phyloP scores from a whole-genome alignment of 2,888 invertebrate species.

The Melanostoma mellinum region DNA sequence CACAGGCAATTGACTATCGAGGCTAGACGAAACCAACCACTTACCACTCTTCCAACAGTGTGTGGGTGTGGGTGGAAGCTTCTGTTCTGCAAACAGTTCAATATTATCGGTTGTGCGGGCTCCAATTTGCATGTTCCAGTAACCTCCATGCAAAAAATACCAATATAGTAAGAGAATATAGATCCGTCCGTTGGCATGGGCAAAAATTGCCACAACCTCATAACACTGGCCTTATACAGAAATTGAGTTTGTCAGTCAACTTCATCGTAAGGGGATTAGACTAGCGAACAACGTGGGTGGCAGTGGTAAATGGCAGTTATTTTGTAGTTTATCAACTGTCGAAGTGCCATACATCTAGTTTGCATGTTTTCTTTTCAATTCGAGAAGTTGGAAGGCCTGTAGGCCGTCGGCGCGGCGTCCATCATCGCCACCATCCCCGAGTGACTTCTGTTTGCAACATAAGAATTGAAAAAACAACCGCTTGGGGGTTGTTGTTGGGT shows the following conservation, averaged over 20 bases:
- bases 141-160: neutral
- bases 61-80: neutral
- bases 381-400: neutral
- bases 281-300: conserved; percentile 42
- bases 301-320: neutral
- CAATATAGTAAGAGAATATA: neutral
- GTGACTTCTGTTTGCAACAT: too few species aligned
- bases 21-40: conserved; percentile 1
- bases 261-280: conserved; percentile 54
- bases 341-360: conserved; percentile 39
- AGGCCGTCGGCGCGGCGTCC: too few species aligned
- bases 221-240: conserved; percentile 65
- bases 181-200: neutral
- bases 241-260: conserved; percentile 67
- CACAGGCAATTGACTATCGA: conserved; percentile 9
- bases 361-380: conserved; percentile 29
- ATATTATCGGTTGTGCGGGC: conserved; percentile 10
- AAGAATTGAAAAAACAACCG: too few species aligned
- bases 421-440: too few species aligned
- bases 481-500: neutral
- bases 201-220: conserved; percentile 62
- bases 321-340: neutral
- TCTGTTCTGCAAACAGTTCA: neutral
- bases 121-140: conserved; percentile 47
- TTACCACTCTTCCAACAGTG: neutral